Conservation (phyloP, 2,113 vertebrate species). For the Seriola quinqueradiata region DNA sequence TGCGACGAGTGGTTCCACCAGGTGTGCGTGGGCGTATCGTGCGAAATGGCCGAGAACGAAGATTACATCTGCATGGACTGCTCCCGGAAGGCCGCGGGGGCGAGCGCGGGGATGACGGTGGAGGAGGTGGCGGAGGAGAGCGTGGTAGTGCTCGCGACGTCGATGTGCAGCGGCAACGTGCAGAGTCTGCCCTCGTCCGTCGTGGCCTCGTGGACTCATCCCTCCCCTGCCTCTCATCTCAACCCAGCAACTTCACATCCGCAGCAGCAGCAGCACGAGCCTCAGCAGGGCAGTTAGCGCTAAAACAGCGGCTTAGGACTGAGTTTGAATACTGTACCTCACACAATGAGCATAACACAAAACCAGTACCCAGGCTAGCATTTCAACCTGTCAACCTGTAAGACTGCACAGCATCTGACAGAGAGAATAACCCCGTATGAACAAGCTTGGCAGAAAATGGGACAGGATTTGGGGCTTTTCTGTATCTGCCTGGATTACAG, state of each 20-base stretch:
- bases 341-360: slow-evolving; percentile 23
- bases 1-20: slow-evolving; percentile 99
- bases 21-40: slow-evolving; percentile 96
- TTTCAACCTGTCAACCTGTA: neutral
- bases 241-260: slow-evolving; percentile 48
- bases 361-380: slow-evolving; percentile 24
- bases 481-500: slow-evolving; percentile 20
- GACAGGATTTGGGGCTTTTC: neutral
- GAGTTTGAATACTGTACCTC: slow-evolving; percentile 26
- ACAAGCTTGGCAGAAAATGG: neutral
- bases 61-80: slow-evolving; percentile 98
- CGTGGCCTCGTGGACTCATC: slow-evolving; percentile 50
- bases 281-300: slow-evolving; percentile 92
- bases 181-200: slow-evolving; percentile 53
- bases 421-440: neutral
- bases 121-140: slow-evolving; percentile 71
- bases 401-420: slow-evolving; percentile 12
- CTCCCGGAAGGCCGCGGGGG: slow-evolving; percentile 84
- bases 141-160: slow-evolving; percentile 69
- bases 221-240: slow-evolving; percentile 42
- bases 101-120: neutral
- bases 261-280: slow-evolving; percentile 78
- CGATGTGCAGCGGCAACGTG: slow-evolving; percentile 49
- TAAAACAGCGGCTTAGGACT: slow-evolving; percentile 5
- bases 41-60: slow-evolving; percentile 98